Evolutionary conservation across 2,797 vertebrate genomes (phyloP).

Genomic region (Neostethus bicornis): DNA sequence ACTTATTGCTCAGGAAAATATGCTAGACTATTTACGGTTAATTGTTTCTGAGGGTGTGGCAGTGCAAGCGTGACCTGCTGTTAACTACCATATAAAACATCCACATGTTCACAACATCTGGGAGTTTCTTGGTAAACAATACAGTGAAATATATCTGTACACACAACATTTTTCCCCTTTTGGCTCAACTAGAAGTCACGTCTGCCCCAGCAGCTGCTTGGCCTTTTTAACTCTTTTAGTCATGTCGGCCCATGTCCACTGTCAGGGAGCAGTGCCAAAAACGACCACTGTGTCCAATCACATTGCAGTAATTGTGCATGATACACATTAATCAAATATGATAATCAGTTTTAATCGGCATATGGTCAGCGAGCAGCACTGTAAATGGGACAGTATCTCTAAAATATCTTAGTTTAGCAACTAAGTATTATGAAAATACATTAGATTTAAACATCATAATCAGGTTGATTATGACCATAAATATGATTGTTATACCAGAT

Average conservation of each 20-base stretch:
- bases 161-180: conserved; percentile 47
- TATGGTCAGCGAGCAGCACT: conserved; percentile 67
- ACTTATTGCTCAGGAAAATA: conserved; percentile 63
- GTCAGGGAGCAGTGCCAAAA: conserved; percentile 68
- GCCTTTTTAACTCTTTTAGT: conserved; percentile 64
- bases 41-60: conserved; percentile 76
- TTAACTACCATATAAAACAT: conserved; percentile 75
- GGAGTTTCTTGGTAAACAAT: conserved; percentile 68
- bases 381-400: conserved; percentile 52
- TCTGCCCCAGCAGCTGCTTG: conserved; percentile 73
- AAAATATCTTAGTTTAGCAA: conserved; percentile 31
- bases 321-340: conserved; percentile 74
- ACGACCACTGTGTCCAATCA: conserved; percentile 75
- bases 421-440: conserved; percentile 50
- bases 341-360: conserved; percentile 74
- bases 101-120: conserved; percentile 76
- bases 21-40: conserved; percentile 70
- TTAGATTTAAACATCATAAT: conserved; percentile 68
- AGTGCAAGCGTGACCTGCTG: conserved; percentile 63
- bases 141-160: conserved; percentile 65
- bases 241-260: conserved; percentile 70
- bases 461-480: conserved; percentile 62
- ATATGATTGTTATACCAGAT: conserved; percentile 64
- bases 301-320: conserved; percentile 72
- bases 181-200: conserved; percentile 53